These are phyloP conservation scores for Meiosimyza decipiens DNA, from an alignment of 2,888 invertebrate genomes.

Conservation along the genomic window DNA sequence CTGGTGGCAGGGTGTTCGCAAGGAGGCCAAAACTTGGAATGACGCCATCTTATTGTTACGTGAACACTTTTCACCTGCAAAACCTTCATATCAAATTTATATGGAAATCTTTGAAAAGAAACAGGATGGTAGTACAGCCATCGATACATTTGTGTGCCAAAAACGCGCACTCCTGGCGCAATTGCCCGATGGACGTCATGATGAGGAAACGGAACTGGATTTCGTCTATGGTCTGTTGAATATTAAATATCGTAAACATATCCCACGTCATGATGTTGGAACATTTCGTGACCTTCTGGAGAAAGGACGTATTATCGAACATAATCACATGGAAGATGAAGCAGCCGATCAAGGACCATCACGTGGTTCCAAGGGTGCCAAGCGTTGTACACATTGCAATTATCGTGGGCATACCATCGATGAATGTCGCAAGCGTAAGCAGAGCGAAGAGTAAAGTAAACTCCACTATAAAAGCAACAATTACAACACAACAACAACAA, in stretches of 20 bases:
- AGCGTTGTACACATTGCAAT: slow-evolving; percentile 60
- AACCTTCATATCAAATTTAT: slow-evolving; percentile 62
- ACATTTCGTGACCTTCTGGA: slow-evolving; percentile 61
- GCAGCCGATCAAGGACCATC: slow-evolving; percentile 44
- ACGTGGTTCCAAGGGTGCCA: slow-evolving; percentile 48
- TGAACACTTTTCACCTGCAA: slow-evolving; percentile 62
- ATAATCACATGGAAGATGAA: slow-evolving; percentile 53
- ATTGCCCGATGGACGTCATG: slow-evolving; percentile 59
- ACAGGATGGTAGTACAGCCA: slow-evolving; percentile 52
- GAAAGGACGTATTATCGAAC: slow-evolving; percentile 60
- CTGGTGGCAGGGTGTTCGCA: slow-evolving; percentile 64
- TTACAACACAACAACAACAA: background rate
- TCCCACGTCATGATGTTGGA: slow-evolving; percentile 54
- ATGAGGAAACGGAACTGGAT: slow-evolving; percentile 60
- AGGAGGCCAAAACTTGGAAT: slow-evolving; percentile 61
- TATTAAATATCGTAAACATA: slow-evolving; percentile 60
- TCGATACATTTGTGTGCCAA: slow-evolving; percentile 60
- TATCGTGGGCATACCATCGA: slow-evolving; percentile 59
- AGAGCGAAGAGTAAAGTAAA: slow-evolving; percentile 11
- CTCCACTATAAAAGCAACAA: background rate
- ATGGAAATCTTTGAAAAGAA: slow-evolving; percentile 60
- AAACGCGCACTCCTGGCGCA: slow-evolving; percentile 63
- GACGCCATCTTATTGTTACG: slow-evolving; percentile 60
- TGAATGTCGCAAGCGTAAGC: slow-evolving; percentile 57
- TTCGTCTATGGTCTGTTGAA: slow-evolving; percentile 60